Conservation (phyloP, 1,140 invertebrate genomes). For the Brachionus sp. region DNA sequence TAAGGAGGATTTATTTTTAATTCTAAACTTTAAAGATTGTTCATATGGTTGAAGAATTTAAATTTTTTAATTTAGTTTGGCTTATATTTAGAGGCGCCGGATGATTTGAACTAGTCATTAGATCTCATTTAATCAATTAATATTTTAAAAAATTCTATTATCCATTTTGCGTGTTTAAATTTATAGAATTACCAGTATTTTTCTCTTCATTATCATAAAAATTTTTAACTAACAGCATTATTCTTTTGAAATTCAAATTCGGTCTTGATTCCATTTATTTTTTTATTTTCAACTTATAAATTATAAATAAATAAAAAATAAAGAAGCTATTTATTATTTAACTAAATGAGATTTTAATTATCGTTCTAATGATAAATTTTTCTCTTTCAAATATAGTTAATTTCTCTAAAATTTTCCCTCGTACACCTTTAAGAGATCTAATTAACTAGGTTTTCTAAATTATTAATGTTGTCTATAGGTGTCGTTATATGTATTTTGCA, state of each 20-base stretch:
- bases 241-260: background rate
- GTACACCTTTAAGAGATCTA: conserved; percentile 20
- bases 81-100: background rate
- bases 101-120: background rate
- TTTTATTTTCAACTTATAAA: background rate
- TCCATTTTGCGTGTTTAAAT: background rate
- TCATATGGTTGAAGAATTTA: background rate
- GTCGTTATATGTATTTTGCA: background rate
- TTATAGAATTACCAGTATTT: background rate
- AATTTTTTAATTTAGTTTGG: background rate
- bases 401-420: background rate
- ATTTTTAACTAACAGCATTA: background rate
- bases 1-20: too few species aligned
- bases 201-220: background rate
- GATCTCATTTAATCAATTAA: background rate
- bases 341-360: conserved; percentile 37
- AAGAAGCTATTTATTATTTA: conserved; percentile 31
- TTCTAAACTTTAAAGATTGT: too few species aligned
- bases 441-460: conserved; percentile 31
- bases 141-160: background rate
- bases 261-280: conserved; percentile 2
- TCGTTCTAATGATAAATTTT: background rate
- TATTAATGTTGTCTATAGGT: conserved; percentile 38
- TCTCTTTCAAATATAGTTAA: background rate
- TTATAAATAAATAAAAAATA: conserved; percentile 40